These are phyloP conservation scores for Lophius piscatorius DNA, from an alignment of 2,113 vertebrate species.

Conservation along the genomic window DNA sequence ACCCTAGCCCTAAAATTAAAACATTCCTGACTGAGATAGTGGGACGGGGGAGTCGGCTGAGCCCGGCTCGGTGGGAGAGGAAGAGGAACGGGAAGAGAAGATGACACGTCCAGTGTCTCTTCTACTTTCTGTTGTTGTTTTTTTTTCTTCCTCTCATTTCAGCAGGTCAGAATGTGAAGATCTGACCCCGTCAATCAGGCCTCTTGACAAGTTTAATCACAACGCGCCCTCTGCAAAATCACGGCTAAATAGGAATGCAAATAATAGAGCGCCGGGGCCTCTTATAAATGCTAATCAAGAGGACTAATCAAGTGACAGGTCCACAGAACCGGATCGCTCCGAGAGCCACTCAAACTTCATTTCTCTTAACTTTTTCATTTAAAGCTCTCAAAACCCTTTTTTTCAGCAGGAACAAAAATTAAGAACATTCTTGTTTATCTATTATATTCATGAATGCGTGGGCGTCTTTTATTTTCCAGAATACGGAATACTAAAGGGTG, in stretches of 20 bases:
- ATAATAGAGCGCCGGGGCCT: conserved; percentile 96
- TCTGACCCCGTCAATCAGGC: conserved; percentile 99
- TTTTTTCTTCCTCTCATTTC: conserved; percentile 72
- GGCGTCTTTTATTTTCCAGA: not conserved
- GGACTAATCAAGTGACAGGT: conserved; percentile 99
- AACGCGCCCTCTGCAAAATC: conserved; percentile 95
- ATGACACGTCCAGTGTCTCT: conserved; percentile 89
- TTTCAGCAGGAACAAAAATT: conserved; percentile 42
- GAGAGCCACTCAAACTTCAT: conserved; percentile 89
- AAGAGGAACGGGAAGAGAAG: conserved; percentile 75
- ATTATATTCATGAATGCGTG: not conserved
- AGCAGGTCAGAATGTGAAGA: conserved; percentile 96
- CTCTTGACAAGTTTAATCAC: conserved; percentile 99
- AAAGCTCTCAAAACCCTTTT: conserved; percentile 64
- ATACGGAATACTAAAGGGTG: conserved; percentile 75
- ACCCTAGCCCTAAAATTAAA: conserved; percentile 99
- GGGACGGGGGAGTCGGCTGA: conserved; percentile 64
- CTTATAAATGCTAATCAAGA: conserved; percentile 99
- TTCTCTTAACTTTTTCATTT: conserved; percentile 71
- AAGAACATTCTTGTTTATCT: not conserved
- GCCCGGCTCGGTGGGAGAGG: conserved; percentile 76
- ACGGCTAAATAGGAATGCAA: conserved; percentile 99
- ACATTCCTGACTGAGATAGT: conserved; percentile 97
- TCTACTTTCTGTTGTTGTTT: conserved; percentile 65
- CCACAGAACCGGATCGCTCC: conserved; percentile 89